These are phyloP conservation scores for Acanthiza pusilla DNA, from an alignment of 2,797 vertebrate species.

Conservation along the genomic window DNA sequence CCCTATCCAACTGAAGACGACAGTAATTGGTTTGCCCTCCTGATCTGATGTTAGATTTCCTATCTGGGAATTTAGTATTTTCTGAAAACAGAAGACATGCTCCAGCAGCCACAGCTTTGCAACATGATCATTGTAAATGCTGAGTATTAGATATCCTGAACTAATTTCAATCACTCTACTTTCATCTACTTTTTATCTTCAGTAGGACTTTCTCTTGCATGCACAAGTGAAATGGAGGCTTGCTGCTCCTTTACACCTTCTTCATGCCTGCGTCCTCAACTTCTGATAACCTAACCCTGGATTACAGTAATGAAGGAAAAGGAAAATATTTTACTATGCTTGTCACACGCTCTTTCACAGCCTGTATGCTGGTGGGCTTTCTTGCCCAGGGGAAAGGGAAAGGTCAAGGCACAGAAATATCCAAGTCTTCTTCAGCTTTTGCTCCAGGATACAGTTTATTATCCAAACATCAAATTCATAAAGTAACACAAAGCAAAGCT, in stretches of 20 bases:
- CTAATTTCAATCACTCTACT: neutral
- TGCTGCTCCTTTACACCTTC: neutral
- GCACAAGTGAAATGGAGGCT: neutral
- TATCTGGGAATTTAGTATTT: neutral
- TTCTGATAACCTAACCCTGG: neutral
- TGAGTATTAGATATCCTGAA: neutral
- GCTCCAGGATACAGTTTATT: conserved; percentile 24
- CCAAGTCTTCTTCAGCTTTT: conserved; percentile 20
- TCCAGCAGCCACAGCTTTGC: neutral
- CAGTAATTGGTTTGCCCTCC: neutral
- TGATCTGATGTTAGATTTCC: neutral
- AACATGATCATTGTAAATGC: neutral
- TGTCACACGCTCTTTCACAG: neutral
- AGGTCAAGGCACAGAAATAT: conserved; percentile 48
- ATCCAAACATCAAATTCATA: conserved; percentile 54
- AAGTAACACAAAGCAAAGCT: conserved; percentile 47
- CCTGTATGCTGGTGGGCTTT: conserved; percentile 22
- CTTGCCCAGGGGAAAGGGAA: conserved; percentile 9
- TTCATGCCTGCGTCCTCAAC: neutral
- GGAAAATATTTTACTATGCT: neutral
- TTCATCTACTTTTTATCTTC: neutral
- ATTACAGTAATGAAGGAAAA: conserved; percentile 1
- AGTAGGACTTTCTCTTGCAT: neutral
- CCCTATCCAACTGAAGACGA: neutral
- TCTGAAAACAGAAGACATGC: neutral